Evolutionary conservation across 2,797 vertebrate species (phyloP).

Genomic region (Sparidentex hasta): DNA sequence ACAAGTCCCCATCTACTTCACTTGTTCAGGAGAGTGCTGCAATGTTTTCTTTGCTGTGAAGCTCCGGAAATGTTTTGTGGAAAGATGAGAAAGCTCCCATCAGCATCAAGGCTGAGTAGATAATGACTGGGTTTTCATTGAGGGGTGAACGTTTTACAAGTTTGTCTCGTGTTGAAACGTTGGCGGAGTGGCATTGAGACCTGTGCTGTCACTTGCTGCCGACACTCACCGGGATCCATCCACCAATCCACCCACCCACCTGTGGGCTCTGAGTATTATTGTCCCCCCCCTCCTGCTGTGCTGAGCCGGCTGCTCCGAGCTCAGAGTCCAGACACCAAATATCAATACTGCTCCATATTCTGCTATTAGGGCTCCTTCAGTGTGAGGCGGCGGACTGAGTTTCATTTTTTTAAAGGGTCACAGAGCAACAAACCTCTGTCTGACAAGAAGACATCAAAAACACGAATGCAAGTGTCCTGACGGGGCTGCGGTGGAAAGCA

Average conservation of each 20-base stretch:
- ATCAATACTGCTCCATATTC: not conserved
- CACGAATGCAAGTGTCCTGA: constrained; percentile 10
- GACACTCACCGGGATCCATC: not conserved
- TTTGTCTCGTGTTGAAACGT: no score
- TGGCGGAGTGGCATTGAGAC: not conserved
- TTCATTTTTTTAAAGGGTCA: not conserved
- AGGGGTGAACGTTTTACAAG: no score
- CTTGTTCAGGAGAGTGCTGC: no score
- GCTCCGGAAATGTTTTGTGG: no score
- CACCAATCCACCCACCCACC: constrained; percentile 6
- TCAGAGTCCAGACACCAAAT: not conserved
- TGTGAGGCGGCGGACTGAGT: not conserved
- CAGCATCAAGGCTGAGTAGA: no score
- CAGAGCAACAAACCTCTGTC: not conserved
- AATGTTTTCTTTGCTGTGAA: no score
- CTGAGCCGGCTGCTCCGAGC: not conserved
- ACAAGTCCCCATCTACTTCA: no score
- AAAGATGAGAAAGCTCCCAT: no score
- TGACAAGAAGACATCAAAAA: constrained; percentile 2
- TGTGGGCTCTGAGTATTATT: not conserved
- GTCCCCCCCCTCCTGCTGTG: constrained; percentile 18
- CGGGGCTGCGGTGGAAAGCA: constrained; percentile 22
- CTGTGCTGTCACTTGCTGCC: not conserved
- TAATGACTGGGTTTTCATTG: no score
- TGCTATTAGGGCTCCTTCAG: not conserved